A percentile compares a stretch with the other conserved stretches of the same genome.
Evolutionary conservation across 2,797 vertebrate species (phyloP).

Genomic region (Poeciliopsis turneri): DNA sequence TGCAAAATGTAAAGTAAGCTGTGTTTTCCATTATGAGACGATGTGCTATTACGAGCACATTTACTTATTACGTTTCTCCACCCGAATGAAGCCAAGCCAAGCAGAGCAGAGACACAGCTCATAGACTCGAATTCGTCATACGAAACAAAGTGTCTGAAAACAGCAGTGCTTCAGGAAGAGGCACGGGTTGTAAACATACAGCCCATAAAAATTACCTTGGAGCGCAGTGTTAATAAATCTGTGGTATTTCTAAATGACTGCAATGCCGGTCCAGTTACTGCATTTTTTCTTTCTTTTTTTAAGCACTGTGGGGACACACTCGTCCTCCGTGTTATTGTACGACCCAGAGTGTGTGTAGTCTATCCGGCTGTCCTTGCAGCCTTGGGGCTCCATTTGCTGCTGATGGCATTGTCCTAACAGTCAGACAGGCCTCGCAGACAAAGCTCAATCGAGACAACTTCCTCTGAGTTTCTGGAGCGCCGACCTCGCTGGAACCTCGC

Average conservation of each 20-base stretch:
- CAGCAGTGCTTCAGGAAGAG: constrained; percentile 48
- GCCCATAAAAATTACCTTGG: constrained; percentile 17
- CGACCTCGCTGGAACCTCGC: constrained; percentile 24
- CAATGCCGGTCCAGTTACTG: background rate
- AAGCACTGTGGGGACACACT: constrained; percentile 15
- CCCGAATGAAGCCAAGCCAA: constrained; percentile 65
- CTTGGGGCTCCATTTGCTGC: constrained; percentile 31
- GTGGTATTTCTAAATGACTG: background rate
- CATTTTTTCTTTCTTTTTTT: constrained; percentile 7
- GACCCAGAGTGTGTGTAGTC: constrained; percentile 44
- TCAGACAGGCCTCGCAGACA: constrained; percentile 63
- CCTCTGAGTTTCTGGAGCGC: constrained; percentile 63
- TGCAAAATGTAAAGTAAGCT: constrained; percentile 68
- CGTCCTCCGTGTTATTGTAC: constrained; percentile 35
- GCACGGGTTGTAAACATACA: constrained; percentile 4
- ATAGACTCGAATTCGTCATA: constrained; percentile 45
- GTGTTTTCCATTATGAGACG: constrained; percentile 66
- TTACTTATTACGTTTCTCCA: constrained; percentile 71
- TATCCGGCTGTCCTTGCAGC: constrained; percentile 48
- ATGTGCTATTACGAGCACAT: constrained; percentile 64
- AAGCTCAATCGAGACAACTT: constrained; percentile 77
- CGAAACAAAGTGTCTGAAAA: constrained; percentile 61
- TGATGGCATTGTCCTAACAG: constrained; percentile 58
- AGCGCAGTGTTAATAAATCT: background rate
- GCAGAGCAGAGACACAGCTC: constrained; percentile 56